These are phyloP conservation scores for Mirounga angustirostris DNA, from an alignment of 2,113 vertebrate species.

Conservation along the genomic window DNA sequence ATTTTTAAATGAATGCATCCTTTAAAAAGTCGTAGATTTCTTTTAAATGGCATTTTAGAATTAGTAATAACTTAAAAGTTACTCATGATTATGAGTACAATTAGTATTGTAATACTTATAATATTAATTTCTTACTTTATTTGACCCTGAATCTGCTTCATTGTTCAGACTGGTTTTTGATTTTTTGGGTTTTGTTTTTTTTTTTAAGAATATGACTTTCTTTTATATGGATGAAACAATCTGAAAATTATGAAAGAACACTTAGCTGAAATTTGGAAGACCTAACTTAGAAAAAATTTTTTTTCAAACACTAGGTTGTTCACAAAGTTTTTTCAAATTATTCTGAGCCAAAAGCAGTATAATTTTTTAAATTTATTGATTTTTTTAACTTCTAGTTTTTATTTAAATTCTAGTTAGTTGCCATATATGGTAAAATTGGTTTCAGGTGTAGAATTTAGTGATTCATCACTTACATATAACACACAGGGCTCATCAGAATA, in stretches of 20 bases:
- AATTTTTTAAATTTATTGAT: background rate
- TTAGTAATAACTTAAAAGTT: background rate
- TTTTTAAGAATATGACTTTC: background rate
- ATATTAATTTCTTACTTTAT: background rate
- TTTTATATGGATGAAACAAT: background rate
- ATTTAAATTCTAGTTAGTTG: background rate
- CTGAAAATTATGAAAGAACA: background rate
- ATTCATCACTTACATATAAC: background rate
- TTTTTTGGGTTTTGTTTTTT: background rate
- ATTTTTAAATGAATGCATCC: background rate
- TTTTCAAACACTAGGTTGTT: background rate
- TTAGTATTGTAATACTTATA: background rate
- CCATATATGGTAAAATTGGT: background rate
- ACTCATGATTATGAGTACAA: background rate
- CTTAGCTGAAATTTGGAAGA: slow-evolving; percentile 18
- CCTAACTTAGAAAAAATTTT: background rate
- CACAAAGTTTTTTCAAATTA: background rate
- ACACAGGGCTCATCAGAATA: background rate
- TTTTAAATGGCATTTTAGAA: background rate
- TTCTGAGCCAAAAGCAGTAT: background rate
- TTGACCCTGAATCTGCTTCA: background rate
- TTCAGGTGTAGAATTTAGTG: background rate
- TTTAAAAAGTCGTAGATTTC: slow-evolving; percentile 9
- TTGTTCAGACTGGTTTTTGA: background rate
- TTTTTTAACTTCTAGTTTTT: background rate